Percentiles rank a stretch among this genome's conserved stretches.
Evolutionary conservation across 2,888 invertebrate species (phyloP).

Genomic region (Sceliomorpha sp.): DNA sequence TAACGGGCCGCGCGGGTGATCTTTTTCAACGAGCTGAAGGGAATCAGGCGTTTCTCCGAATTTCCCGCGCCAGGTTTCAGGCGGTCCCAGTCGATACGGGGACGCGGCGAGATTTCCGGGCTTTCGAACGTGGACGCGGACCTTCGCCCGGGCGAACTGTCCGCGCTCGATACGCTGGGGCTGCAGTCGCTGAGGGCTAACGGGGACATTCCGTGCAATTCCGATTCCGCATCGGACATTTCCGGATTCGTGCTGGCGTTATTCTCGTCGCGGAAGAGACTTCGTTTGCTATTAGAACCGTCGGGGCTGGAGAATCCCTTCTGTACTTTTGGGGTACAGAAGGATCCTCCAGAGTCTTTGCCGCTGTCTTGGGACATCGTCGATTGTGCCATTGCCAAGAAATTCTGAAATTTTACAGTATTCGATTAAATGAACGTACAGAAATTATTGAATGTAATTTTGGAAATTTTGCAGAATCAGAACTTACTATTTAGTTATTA

Average conservation of each 20-base stretch:
- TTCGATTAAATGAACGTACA: no score
- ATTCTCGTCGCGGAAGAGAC: constrained; percentile 54
- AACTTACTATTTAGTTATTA: no score
- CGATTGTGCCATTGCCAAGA: no score
- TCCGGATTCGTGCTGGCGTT: constrained; percentile 26
- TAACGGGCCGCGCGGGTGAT: constrained; percentile 61
- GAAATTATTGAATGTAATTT: no score
- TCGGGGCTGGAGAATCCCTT: constrained; percentile 61
- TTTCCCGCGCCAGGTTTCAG: constrained; percentile 42
- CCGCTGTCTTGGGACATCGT: constrained; percentile 61
- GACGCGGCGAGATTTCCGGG: constrained; percentile 60
- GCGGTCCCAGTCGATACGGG: constrained; percentile 63
- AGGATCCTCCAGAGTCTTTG: constrained; percentile 46
- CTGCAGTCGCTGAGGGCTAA: constrained; percentile 65
- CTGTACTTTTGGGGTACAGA: constrained; percentile 66
- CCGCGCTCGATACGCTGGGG: constrained; percentile 46
- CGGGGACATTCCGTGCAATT: constrained; percentile 74
- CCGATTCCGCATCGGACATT: constrained; percentile 70
- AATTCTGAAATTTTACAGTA: no score
- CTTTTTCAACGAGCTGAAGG: constrained; percentile 64
- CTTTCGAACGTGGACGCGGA: constrained; percentile 65
- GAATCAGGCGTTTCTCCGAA: constrained; percentile 39
- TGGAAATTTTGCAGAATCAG: no score
- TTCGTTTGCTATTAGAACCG: constrained; percentile 62
- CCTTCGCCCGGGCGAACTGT: constrained; percentile 65